Percentiles rank a stretch among this genome's conserved stretches.
phyloP scores from a whole-genome alignment of 2,113 vertebrate genomes.

The Ctenomys sociabilis region DNA sequence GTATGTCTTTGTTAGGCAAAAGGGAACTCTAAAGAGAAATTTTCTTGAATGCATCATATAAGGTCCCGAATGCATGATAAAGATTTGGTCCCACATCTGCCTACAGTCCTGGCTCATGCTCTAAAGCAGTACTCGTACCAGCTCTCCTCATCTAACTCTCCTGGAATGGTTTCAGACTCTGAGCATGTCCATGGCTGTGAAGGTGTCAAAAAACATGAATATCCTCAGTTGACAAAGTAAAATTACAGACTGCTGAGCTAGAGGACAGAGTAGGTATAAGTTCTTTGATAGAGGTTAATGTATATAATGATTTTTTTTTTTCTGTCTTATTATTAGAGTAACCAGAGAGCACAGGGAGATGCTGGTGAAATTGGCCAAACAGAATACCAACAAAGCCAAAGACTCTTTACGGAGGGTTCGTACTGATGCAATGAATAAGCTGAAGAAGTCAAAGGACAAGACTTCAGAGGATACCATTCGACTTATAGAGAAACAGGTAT shows the following conservation, averaged over 20 bases:
- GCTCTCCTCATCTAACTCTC: not conserved
- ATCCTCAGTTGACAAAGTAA: not conserved
- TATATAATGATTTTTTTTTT: not conserved
- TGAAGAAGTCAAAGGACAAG: constrained; percentile 92
- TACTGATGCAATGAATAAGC: constrained; percentile 87
- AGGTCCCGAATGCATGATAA: not conserved
- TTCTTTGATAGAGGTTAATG: not conserved
- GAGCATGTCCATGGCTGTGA: not conserved
- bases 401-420: constrained; percentile 93
- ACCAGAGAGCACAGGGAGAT: constrained; percentile 96
- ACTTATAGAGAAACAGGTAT: constrained; percentile 96
- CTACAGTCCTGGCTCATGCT: not conserved
- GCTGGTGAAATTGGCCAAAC: constrained; percentile 93
- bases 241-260: not conserved
- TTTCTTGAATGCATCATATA: no score
- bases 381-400: constrained; percentile 95
- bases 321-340: constrained; percentile 87
- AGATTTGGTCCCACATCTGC: not conserved
- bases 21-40: not conserved
- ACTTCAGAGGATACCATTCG: constrained; percentile 94
- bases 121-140: not conserved
- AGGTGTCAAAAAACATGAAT: not conserved
- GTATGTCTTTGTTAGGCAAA: not conserved
- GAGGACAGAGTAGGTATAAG: not conserved
- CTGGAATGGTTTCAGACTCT: not conserved